Conservation (phyloP, 2,888 invertebrate genomes). For the Dichetophora obliterata region DNA sequence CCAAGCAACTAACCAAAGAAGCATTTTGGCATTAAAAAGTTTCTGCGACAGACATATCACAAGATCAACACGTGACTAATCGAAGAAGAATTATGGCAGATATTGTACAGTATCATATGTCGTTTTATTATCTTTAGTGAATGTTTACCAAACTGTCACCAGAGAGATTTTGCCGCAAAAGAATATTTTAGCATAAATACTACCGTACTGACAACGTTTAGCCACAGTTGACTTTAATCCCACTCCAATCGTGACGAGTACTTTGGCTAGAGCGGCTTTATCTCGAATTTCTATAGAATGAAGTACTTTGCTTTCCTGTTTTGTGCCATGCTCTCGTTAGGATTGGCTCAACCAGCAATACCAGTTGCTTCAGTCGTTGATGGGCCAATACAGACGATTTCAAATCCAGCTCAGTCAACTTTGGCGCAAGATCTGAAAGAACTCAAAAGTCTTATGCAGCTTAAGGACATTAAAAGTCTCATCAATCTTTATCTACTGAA, state of each 20-base stretch:
- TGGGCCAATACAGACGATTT: background rate
- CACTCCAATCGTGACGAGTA: background rate
- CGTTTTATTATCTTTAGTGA: slow-evolving; percentile 14
- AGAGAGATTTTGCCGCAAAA: background rate
- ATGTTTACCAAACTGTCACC: slow-evolving; percentile 25
- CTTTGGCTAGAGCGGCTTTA: background rate
- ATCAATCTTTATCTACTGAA: slow-evolving; percentile 59
- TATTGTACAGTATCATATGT: background rate
- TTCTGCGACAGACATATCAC: slow-evolving; percentile 16
- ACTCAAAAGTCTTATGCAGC: slow-evolving; percentile 42
- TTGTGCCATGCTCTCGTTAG: background rate
- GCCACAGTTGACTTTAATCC: background rate
- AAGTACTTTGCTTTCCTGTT: slow-evolving; percentile 11
- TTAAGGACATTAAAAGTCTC: slow-evolving; percentile 53
- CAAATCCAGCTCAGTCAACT: slow-evolving; percentile 38
- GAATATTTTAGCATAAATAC: background rate
- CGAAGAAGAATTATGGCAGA: background rate
- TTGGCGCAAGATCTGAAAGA: slow-evolving; percentile 46
- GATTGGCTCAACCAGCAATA: background rate
- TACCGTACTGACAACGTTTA: background rate
- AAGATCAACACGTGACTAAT: slow-evolving; percentile 14
- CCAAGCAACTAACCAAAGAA: background rate
- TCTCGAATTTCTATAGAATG: background rate
- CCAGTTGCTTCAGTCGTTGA: background rate
- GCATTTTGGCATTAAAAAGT: background rate